Percentiles rank a stretch among this genome's conserved stretches.
phyloP scores from a whole-genome alignment of 2,888 invertebrate genomes.

The Dastarcus helophoroides region DNA sequence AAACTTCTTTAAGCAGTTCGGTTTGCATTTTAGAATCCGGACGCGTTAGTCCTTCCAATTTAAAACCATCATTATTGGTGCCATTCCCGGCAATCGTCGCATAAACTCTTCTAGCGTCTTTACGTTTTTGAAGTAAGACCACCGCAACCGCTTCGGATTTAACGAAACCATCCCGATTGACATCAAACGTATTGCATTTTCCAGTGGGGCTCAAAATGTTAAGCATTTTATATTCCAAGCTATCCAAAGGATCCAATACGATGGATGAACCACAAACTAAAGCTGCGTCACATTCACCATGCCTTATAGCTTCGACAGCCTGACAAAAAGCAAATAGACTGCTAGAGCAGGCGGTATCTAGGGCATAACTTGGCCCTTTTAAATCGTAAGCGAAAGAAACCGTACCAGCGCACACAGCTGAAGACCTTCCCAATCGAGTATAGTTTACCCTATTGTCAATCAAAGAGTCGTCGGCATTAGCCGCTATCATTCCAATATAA shows the following conservation, averaged over 20 bases:
- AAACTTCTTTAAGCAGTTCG: constrained; percentile 39
- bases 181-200: constrained; percentile 17
- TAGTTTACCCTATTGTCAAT: constrained; percentile 7
- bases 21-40: constrained; percentile 24
- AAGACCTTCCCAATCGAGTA: constrained; percentile 11
- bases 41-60: constrained; percentile 23
- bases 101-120: constrained; percentile 37
- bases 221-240: constrained; percentile 9
- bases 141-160: constrained; percentile 38
- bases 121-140: constrained; percentile 35
- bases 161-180: constrained; percentile 22
- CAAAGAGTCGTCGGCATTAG: constrained; percentile 4
- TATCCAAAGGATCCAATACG: constrained; percentile 18
- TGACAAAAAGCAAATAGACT: constrained; percentile 17
- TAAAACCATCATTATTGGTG: constrained; percentile 44
- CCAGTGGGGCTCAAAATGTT: constrained; percentile 11
- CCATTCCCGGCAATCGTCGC: constrained; percentile 42
- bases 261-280: constrained; percentile 17
- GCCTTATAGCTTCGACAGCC: constrained; percentile 15
- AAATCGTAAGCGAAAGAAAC: constrained; percentile 22
- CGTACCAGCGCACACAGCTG: constrained; percentile 16
- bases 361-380: constrained; percentile 20
- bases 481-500: constrained; percentile 12
- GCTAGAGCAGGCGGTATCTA: constrained; percentile 23
- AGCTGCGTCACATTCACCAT: constrained; percentile 12